Conservation (phyloP, 2,888 invertebrate species). For the Gryllus longicercus region DNA sequence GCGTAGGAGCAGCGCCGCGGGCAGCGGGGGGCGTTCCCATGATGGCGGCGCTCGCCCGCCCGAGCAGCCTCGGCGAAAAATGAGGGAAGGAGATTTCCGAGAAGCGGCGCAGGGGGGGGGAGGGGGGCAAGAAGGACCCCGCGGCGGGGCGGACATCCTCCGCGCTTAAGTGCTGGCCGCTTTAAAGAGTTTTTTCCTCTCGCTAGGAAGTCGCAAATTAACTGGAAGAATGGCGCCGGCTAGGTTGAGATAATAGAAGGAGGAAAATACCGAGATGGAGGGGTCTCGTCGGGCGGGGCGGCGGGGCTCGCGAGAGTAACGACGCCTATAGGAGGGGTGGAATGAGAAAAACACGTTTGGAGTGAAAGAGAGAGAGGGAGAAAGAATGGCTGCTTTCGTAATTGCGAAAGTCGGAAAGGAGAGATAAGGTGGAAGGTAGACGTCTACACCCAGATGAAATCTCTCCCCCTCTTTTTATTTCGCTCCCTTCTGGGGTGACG, state of each 20-base stretch:
- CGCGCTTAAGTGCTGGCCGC: slow-evolving; percentile 1
- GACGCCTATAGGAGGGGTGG: neutral
- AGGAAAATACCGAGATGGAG: neutral
- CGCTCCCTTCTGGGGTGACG: neutral
- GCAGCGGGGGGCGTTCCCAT: too few species aligned
- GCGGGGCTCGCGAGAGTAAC: neutral
- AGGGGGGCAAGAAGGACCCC: neutral
- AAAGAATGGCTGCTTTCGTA: neutral
- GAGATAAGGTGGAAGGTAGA: slow-evolving; percentile 17
- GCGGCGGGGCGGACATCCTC: neutral
- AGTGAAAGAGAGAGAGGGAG: neutral
- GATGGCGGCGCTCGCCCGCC: too few species aligned
- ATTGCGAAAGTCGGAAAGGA: slow-evolving; percentile 5
- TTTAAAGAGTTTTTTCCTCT: slow-evolving; percentile 5
- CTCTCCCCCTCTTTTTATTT: slow-evolving; percentile 17
- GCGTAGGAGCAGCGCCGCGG: too few species aligned
- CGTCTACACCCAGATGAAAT: slow-evolving; percentile 8
- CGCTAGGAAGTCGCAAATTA: slow-evolving; percentile 17
- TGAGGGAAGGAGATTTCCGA: neutral
- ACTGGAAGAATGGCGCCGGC: slow-evolving; percentile 17
- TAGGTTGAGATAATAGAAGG: slow-evolving; percentile 1
- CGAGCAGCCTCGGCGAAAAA: too few species aligned
- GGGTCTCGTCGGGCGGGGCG: neutral
- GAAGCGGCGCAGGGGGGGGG: neutral
- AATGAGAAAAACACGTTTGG: slow-evolving; percentile 6